These are phyloP conservation scores for Tadarida brasiliensis DNA, from an alignment of 2,797 vertebrate species.

Conservation along the genomic window DNA sequence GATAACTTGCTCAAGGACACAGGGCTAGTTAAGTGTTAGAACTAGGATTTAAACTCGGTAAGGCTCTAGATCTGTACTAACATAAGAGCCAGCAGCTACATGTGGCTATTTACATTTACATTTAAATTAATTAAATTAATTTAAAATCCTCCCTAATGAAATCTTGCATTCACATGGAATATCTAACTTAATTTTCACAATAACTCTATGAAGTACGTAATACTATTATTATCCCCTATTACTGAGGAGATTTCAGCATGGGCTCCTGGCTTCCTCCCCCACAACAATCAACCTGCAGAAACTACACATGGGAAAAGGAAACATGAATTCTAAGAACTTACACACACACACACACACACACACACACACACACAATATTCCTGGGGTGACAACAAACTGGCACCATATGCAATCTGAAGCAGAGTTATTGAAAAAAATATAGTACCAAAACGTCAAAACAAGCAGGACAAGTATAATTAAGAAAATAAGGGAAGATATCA, in stretches of 20 bases:
- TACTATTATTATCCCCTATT: not conserved
- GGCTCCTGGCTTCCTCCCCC: not conserved
- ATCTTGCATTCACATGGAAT: not conserved
- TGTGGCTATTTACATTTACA: not conserved
- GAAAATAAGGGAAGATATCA: constrained; percentile 7
- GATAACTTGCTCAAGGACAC: not conserved
- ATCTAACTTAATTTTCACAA: constrained; percentile 41
- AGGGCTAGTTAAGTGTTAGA: not conserved
- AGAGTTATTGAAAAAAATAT: not conserved
- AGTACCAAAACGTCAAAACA: not conserved
- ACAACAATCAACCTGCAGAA: constrained; percentile 28
- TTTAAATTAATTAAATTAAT: not conserved
- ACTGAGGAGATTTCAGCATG: constrained; percentile 33
- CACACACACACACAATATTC: not conserved
- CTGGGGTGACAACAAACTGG: not conserved
- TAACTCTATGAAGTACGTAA: not conserved
- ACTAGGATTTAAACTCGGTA: constrained; percentile 31
- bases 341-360: not conserved
- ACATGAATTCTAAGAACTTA: constrained; percentile 4
- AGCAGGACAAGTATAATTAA: not conserved
- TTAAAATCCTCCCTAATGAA: not conserved
- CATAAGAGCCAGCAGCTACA: not conserved
- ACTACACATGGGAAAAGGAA: constrained; percentile 34
- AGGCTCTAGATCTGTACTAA: not conserved
- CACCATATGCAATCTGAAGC: not conserved